Percentiles rank a stretch among this genome's conserved stretches.
Conservation (phyloP, 1,140 invertebrate species). For the Brachionus paranguensis region DNA sequence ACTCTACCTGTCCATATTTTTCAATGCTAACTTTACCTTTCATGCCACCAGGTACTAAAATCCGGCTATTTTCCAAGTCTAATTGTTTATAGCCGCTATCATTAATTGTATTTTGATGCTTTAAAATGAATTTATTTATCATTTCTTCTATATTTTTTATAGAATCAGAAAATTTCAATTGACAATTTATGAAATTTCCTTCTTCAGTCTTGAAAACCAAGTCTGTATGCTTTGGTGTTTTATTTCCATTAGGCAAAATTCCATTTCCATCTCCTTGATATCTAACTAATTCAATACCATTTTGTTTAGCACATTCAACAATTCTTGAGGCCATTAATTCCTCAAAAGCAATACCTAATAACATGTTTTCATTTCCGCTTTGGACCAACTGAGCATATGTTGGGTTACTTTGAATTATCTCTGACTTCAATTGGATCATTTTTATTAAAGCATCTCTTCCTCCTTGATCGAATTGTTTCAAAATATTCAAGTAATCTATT, state of each 20-base stretch:
- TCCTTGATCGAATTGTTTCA: background rate
- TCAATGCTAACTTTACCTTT: background rate
- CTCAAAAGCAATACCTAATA: background rate
- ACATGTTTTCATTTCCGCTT: background rate
- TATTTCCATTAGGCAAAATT: background rate
- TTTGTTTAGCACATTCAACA: background rate
- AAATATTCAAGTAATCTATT: background rate
- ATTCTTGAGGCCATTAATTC: background rate
- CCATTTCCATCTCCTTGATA: background rate
- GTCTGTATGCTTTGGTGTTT: background rate
- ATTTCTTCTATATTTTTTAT: background rate
- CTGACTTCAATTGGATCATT: background rate
- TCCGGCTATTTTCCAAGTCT: background rate
- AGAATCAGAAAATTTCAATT: background rate
- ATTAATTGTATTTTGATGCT: background rate
- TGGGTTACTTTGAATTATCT: background rate
- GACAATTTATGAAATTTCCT: background rate
- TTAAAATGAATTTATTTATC: background rate
- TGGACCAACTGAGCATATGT: background rate
- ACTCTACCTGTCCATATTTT: no score
- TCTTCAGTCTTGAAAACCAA: background rate
- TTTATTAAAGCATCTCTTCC: background rate
- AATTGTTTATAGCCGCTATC: background rate
- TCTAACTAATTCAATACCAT: background rate
- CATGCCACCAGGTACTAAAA: background rate